Conservation (phyloP, 1,140 invertebrate genomes). For the Aphelenchoides besseyi region DNA sequence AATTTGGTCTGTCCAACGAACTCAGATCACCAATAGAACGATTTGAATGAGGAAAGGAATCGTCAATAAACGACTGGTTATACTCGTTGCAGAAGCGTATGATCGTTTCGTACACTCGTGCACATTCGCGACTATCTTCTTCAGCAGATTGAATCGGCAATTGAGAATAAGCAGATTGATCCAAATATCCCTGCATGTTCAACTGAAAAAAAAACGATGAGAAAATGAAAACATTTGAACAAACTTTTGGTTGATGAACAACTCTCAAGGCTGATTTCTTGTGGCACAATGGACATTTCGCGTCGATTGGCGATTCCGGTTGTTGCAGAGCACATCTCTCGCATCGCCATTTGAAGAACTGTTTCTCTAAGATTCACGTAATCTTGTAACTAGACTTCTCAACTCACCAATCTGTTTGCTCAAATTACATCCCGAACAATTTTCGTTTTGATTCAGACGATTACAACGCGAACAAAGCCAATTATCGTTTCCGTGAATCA, state of each 20-base stretch:
- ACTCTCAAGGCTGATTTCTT: conserved; percentile 36
- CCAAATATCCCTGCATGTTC: background rate
- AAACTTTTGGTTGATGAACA: background rate
- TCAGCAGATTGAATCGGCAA: background rate
- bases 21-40: conserved; percentile 43
- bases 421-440: conserved; percentile 10
- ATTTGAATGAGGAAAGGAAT: conserved; percentile 46
- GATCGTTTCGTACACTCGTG: conserved; percentile 6
- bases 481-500: conserved; percentile 11
- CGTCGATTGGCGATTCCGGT: conserved; percentile 27
- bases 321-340: conserved; percentile 33
- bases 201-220: conserved; percentile 14
- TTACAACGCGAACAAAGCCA: conserved; percentile 33
- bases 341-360: conserved; percentile 25
- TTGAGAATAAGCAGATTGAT: background rate
- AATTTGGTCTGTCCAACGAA: conserved; percentile 29
- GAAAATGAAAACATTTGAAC: conserved; percentile 15
- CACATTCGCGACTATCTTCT: conserved; percentile 7
- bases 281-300: conserved; percentile 36
- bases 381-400: too few relatives aligned
- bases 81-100: conserved; percentile 31
- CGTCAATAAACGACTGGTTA: conserved; percentile 43
- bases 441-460: background rate
- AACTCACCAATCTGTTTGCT: conserved; percentile 15
- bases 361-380: background rate